Evolutionary conservation across 1,140 invertebrate genomes (phyloP), one percentile per base, ranked within the genome.

Genomic region (Galendromus occidentalis): DNA sequence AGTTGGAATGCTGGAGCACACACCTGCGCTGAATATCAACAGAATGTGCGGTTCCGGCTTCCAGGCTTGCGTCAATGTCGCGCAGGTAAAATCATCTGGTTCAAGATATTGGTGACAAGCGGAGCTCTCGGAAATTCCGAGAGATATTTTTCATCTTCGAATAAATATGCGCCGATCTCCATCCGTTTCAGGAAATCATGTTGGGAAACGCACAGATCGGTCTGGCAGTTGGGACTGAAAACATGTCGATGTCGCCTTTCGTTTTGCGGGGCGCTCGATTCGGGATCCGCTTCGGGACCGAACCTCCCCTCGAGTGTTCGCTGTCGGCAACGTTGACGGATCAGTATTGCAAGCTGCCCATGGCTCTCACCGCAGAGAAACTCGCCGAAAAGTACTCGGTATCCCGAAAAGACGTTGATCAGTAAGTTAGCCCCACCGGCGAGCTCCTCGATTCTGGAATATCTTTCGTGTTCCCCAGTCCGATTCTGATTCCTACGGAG

Each of bases 361-460:
- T 98, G 95, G 95, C 88, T 7, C 76, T 94, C 68, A 98, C 95
- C 1, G 95, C 95, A 9, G 95, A 98, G 78, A 98, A 98, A 75
- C 79, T 99, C 39, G 94, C 90, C 1, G 87, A 83, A 22, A 85
- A 97, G 73, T 96, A 87, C 73, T 84, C 85, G 39, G 80, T 98
- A 33, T 85, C 84, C 0, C 79, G 88, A 64, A 82, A 89, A 69
- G 87, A 95, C 70, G 86, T 86, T 66, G 93, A 98, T 39, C 33
- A 39, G 33, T 39, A 9, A 39, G 33, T 39, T 6, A n/a, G n/a
- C n/a, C n/a, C n/a, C n/a, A n/a, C n/a, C n/a, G n/a, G n/a, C n/a
- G n/a, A n/a, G n/a, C n/a, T n/a, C n/a, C n/a, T n/a, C n/a, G n/a
- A n/a, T n/a, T n/a, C n/a, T n/a, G n/a, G n/a, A n/a, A n/a, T n/a